phyloP scores from a whole-genome alignment of 2,113 vertebrate genomes.

The Rhabdornis inornatus region DNA sequence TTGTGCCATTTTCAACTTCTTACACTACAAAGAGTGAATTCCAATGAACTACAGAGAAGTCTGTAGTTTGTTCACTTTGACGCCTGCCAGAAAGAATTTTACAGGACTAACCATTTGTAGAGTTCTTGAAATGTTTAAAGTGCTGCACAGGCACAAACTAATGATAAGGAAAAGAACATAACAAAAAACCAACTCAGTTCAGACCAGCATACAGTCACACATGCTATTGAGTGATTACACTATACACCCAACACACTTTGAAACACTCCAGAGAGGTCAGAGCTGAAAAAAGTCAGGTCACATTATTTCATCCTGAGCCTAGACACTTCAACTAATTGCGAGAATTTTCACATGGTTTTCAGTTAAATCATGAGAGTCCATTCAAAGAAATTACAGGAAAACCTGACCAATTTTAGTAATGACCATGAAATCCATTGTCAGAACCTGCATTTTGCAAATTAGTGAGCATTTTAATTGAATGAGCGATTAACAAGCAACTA shows the following conservation, averaged over 20 bases:
- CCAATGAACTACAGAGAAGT: not conserved
- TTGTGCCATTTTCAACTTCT: not conserved
- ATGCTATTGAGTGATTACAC: not conserved
- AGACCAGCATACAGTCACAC: not conserved
- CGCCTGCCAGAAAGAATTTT: not conserved
- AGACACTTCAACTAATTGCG: slow-evolving; percentile 27
- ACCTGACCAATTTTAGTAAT: slow-evolving; percentile 35
- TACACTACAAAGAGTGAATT: not conserved
- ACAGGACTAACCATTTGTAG: not conserved
- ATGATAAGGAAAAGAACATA: not conserved
- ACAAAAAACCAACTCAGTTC: not conserved
- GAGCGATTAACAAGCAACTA: not conserved
- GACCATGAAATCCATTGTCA: not conserved
- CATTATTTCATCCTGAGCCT: slow-evolving; percentile 14
- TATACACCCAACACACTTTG: not conserved
- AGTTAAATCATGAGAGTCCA: slow-evolving; percentile 8
- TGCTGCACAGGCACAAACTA: not conserved
- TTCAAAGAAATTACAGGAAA: slow-evolving; percentile 51
- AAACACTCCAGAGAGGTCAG: slow-evolving; percentile 22
- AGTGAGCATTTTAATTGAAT: not conserved
- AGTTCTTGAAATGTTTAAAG: not conserved
- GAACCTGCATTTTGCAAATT: not conserved
- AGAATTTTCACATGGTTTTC: slow-evolving; percentile 30
- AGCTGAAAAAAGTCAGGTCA: slow-evolving; percentile 11
- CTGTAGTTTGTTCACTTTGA: not conserved